Conservation (phyloP, 2,113 vertebrate genomes). For the Neodon shergylaensis region DNA sequence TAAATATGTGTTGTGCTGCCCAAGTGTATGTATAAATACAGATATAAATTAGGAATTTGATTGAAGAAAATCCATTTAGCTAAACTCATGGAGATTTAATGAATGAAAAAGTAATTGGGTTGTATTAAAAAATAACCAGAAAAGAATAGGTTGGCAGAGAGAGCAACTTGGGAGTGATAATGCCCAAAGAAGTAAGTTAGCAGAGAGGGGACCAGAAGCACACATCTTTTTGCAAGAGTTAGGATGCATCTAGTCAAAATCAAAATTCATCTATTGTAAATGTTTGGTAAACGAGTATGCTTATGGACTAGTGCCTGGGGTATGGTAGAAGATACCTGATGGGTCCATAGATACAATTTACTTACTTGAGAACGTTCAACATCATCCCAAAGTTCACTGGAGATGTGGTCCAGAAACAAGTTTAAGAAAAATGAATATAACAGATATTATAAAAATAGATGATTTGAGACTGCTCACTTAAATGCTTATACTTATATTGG, state of each 20-base stretch:
- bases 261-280: background rate
- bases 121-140: background rate
- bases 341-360: background rate
- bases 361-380: background rate
- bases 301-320: background rate
- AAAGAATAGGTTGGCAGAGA: background rate
- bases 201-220: background rate
- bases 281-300: background rate
- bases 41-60: background rate
- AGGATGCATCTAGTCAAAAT: background rate
- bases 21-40: background rate
- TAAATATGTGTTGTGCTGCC: background rate
- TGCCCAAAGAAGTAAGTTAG: background rate
- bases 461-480: background rate
- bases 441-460: background rate
- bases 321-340: background rate
- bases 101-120: background rate
- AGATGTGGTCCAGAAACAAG: background rate
- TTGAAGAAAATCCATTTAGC: background rate
- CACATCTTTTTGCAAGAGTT: background rate
- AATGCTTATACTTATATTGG: background rate
- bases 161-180: background rate
- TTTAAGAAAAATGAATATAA: background rate
- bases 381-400: background rate
- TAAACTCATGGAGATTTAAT: background rate